These are phyloP conservation scores for Cinclus cinclus DNA, from an alignment of 2,113 vertebrate species.

Conservation along the genomic window DNA sequence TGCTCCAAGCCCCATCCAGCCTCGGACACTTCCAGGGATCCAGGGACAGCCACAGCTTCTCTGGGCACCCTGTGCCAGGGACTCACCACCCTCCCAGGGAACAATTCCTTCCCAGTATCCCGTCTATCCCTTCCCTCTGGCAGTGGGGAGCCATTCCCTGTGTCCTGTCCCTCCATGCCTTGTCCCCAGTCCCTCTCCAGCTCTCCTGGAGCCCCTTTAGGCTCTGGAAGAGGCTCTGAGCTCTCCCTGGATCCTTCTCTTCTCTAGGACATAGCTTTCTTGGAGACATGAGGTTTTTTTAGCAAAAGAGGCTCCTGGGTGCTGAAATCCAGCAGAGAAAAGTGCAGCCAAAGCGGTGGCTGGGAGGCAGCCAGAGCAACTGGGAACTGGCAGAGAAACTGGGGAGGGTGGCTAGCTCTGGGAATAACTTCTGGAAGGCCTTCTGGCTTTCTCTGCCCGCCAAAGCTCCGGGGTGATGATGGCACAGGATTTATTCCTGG, in stretches of 20 bases:
- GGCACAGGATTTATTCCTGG: neutral
- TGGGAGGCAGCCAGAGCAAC: slow-evolving; percentile 5
- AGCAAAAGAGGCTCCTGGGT: neutral
- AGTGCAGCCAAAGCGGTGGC: neutral
- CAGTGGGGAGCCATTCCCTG: neutral
- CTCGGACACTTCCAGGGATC: neutral
- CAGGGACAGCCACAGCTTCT: neutral
- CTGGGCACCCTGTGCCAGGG: neutral
- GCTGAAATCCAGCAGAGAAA: neutral
- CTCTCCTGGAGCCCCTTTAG: neutral
- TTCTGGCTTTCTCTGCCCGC: neutral
- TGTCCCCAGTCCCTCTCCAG: neutral
- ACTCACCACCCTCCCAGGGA: fast-evolving
- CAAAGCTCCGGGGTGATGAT: neutral
- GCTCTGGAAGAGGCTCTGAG: fast-evolving
- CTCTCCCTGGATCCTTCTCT: neutral
- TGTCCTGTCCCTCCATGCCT: neutral
- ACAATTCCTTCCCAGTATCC: neutral
- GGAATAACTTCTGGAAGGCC: neutral
- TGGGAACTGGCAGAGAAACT: neutral
- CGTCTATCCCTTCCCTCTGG: neutral
- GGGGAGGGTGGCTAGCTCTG: neutral
- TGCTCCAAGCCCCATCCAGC: neutral
- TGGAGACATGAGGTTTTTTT: neutral
- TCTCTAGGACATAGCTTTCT: neutral